Evolutionary conservation across 2,113 vertebrate species (phyloP).

Genomic region (Bufo gargarizans): DNA sequence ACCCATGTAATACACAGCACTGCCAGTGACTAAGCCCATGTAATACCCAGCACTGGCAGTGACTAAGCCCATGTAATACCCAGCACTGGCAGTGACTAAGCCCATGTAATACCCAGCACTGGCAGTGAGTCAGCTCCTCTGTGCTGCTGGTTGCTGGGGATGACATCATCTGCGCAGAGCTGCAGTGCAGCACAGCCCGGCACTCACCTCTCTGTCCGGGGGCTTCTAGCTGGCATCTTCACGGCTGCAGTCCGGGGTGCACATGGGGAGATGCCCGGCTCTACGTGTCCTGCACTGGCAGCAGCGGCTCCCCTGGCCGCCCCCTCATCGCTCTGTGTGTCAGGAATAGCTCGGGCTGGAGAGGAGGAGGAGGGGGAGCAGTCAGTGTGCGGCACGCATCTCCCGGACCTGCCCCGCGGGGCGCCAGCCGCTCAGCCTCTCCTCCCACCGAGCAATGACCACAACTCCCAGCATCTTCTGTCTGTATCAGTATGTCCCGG

Average conservation of each 20-base stretch:
- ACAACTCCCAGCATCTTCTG: background rate
- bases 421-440: conserved; percentile 34
- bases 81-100: background rate
- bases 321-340: background rate
- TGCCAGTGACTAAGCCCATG: background rate
- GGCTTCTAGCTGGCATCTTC: conserved; percentile 35
- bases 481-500: too few species aligned
- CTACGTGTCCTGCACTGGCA: background rate
- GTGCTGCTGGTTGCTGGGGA: background rate
- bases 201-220: conserved; percentile 32
- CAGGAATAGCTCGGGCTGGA: background rate
- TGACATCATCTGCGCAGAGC: conserved; percentile 37
- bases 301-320: conserved; percentile 6
- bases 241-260: background rate
- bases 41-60: background rate
- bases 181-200: conserved; percentile 14
- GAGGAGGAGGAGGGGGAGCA: background rate
- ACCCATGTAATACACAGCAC: background rate
- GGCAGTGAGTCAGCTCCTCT: background rate
- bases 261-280: background rate
- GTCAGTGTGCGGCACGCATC: background rate
- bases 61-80: background rate
- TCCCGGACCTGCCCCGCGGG: conserved; percentile 29
- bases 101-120: background rate
- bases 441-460: too few species aligned